A percentile compares a stretch with the other conserved stretches of the same genome.
phyloP scores from a whole-genome alignment of 2,888 invertebrate species.

The Gerris lacustris region DNA sequence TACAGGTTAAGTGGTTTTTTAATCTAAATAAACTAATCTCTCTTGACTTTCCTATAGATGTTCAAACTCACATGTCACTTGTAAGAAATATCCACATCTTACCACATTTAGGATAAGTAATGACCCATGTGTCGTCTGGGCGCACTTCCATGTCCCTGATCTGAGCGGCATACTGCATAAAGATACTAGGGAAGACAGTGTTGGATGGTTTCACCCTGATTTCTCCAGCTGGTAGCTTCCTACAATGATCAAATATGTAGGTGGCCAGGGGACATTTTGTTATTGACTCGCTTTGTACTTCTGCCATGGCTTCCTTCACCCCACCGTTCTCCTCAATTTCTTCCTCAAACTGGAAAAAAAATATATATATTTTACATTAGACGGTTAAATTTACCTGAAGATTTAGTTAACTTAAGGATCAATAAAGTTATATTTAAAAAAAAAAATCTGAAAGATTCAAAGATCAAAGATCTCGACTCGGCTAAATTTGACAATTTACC shows the following conservation, averaged over 20 bases:
- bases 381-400: too few species aligned
- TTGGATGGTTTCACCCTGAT: slow-evolving; percentile 18
- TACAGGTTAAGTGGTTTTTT: too few species aligned
- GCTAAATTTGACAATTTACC: too few species aligned
- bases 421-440: too few species aligned
- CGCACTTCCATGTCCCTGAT: slow-evolving; percentile 32
- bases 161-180: slow-evolving; percentile 22
- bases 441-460: too few species aligned
- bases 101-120: slow-evolving; percentile 35
- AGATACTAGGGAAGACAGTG: slow-evolving; percentile 23
- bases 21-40: too few species aligned
- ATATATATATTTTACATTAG: too few species aligned
- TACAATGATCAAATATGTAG: neutral
- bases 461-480: too few species aligned
- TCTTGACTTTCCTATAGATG: too few species aligned
- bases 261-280: neutral
- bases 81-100: slow-evolving; percentile 16
- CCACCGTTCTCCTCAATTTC: neutral
- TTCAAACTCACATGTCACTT: too few species aligned
- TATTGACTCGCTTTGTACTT: neutral
- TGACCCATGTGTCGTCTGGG: slow-evolving; percentile 34
- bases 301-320: neutral
- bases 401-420: too few species aligned
- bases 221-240: slow-evolving; percentile 21
- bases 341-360: neutral